phyloP scores from a whole-genome alignment of 2,888 invertebrate species.

The Suillia variegata region DNA sequence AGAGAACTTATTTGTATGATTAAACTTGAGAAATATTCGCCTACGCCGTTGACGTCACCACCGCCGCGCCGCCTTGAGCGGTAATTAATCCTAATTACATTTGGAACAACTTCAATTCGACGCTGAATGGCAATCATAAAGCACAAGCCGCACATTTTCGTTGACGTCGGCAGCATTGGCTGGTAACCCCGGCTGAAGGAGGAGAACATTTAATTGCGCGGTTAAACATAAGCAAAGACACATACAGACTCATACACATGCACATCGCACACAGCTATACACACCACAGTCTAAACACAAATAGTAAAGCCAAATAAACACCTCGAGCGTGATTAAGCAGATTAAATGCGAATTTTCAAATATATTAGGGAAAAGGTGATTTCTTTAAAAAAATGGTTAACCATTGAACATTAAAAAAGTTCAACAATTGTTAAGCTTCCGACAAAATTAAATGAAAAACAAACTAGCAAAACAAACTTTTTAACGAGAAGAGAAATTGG shows the following conservation, averaged over 20 bases:
- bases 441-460: too few species aligned
- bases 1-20: too few species aligned
- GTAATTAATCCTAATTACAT: slow-evolving; percentile 12
- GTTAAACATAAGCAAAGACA: not conserved
- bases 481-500: too few species aligned
- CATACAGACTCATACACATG: not conserved
- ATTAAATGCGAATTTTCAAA: slow-evolving; percentile 11
- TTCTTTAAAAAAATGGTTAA: too few species aligned
- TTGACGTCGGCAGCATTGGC: not conserved
- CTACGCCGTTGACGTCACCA: too few species aligned
- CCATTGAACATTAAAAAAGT: too few species aligned
- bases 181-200: not conserved
- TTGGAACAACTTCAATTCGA: not conserved
- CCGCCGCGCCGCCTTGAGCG: not conserved
- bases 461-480: too few species aligned
- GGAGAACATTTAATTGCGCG: not conserved
- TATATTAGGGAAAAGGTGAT: not conserved
- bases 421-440: too few species aligned
- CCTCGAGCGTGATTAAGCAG: slow-evolving; percentile 18
- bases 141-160: not conserved
- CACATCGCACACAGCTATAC: slow-evolving; percentile 4
- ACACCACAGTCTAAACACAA: not conserved
- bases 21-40: too few species aligned
- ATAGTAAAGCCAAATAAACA: slow-evolving; percentile 9
- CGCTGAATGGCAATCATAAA: slow-evolving; percentile 4